phyloP scores from a whole-genome alignment of 2,888 invertebrate species.

The Eubasilissa splendida region DNA sequence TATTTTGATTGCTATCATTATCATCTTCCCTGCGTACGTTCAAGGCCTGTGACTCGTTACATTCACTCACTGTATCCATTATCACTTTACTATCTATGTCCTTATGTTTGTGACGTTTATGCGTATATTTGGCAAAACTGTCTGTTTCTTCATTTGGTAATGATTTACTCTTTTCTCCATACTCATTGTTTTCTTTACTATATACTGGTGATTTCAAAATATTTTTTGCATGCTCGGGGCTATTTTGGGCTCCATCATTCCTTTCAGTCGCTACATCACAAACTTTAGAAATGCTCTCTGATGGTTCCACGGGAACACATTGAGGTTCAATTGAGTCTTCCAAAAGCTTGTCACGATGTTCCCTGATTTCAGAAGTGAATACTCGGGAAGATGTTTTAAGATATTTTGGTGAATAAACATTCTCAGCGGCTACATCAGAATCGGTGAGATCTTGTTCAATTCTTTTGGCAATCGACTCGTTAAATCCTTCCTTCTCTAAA shows the following conservation, averaged over 20 bases:
- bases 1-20: neutral
- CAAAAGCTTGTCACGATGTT: too few species aligned
- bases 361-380: too few species aligned
- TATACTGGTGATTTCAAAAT: too few species aligned
- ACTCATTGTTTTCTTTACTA: neutral
- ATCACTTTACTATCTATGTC: neutral
- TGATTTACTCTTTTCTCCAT: neutral
- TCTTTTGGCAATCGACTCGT: conserved; percentile 68
- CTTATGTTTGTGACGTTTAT: neutral
- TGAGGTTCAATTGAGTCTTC: too few species aligned
- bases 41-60: neutral
- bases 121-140: neutral
- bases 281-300: too few species aligned
- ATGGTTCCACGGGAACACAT: too few species aligned
- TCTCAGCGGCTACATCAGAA: conserved; percentile 1
- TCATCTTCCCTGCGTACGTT: neutral
- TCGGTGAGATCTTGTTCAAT: conserved; percentile 69
- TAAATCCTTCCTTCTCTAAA: conserved; percentile 69
- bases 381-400: too few species aligned
- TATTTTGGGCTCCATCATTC: too few species aligned
- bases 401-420: conserved; percentile 61
- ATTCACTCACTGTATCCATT: neutral
- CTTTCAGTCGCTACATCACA: too few species aligned
- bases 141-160: neutral
- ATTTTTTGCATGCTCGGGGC: too few species aligned